Evolutionary conservation across 2,797 vertebrate species (phyloP), one percentile per base, ranked within the genome.

Genomic region (Alectoris magna): DNA sequence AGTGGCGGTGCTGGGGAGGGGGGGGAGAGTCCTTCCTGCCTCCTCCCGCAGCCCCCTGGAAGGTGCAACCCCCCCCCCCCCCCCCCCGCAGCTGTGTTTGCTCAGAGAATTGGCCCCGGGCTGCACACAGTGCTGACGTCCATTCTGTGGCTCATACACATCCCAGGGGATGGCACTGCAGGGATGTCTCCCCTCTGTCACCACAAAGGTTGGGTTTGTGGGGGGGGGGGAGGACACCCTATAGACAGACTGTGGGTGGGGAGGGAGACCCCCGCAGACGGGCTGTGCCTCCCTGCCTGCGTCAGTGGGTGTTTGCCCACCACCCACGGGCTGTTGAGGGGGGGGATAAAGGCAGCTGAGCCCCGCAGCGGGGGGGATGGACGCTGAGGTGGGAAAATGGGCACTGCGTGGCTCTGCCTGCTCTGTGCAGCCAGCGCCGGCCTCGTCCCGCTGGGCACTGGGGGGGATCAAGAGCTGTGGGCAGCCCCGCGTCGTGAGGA

Each of bases 401-500:
- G 90, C 81, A 97, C 93, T 56, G 59, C 86, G 15, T 88, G 96
- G 29, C 70, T 98, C 69, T 96, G 97, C 74, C 86, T 98, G 38
- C 94, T 98, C 41, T 96, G 96, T 6, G 86, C 97, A 41, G 93
- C 96, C 77, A 96, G 97, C 96, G 98, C 97, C 22, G 5, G 97
- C 14, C 97, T 97, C 84, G 34, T 98, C 93, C 95, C 97, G 82
- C 83, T 95, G 14, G 97, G 91, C 19, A 39, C 69, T 2, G 84
- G 97, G 1, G 97, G 98, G 10, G 95, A 95, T 1, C 58, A 97
- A 41, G 98, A 98, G 91, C 95, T 97, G n/a, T 97, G 96, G 74
- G 97, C 97, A 0, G 16, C 94, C 18, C 97, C 98, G 71, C 97
- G 94, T 34, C 98, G 95, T 44, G 98, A 98, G 81, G 98, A 98